These are phyloP conservation scores for Acanthurus lineatus DNA, from an alignment of 2,797 vertebrate genomes.

Conservation along the genomic window DNA sequence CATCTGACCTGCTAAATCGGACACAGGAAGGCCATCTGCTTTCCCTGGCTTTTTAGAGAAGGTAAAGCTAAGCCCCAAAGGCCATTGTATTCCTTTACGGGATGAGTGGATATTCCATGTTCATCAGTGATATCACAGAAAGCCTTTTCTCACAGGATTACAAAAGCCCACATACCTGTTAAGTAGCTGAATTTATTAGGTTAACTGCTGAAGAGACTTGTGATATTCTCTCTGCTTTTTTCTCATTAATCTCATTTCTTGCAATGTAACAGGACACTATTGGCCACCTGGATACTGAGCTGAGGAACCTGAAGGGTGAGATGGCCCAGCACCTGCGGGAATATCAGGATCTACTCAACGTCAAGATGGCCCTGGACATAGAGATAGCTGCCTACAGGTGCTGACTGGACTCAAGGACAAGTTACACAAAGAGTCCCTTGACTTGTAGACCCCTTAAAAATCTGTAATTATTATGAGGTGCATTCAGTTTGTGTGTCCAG, in stretches of 20 bases:
- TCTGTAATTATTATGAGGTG: background rate
- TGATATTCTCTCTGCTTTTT: background rate
- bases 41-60: conserved; percentile 47
- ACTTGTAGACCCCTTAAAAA: background rate
- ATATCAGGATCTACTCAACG: conserved; percentile 97
- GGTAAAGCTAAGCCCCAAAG: conserved; percentile 37
- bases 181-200: background rate
- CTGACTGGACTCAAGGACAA: conserved; percentile 8
- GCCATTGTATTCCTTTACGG: conserved; percentile 22
- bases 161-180: background rate
- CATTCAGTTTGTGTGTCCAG: background rate
- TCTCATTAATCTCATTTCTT: background rate
- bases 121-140: background rate
- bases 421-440: background rate
- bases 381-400: conserved; percentile 99
- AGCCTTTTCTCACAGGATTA: background rate
- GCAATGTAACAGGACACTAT: conserved; percentile 87
- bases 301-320: conserved; percentile 93
- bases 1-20: conserved; percentile 58
- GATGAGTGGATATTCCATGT: conserved; percentile 9
- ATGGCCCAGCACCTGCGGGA: conserved; percentile 96
- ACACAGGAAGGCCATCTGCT: conserved; percentile 60
- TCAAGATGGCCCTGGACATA: conserved; percentile 98
- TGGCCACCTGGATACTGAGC: conserved; percentile 91
- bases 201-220: background rate